A percentile compares a stretch with the other conserved stretches of the same genome.
phyloP scores from a whole-genome alignment of 2,797 vertebrate species.

The Tauraco hartlaubi region DNA sequence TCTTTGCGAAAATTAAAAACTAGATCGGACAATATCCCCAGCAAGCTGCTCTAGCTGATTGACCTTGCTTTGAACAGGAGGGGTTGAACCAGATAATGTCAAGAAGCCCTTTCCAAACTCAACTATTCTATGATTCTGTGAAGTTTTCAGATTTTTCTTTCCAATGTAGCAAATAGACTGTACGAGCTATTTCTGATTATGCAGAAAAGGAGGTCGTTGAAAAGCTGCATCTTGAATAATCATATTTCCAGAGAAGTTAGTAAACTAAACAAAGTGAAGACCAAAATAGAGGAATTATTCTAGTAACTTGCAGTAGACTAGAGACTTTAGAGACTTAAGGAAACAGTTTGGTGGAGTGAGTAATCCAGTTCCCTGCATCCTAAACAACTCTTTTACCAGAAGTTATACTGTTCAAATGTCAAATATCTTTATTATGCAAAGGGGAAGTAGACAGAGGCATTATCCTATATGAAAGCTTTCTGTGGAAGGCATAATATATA shows the following conservation, averaged over 20 bases:
- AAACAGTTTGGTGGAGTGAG: not conserved
- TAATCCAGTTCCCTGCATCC: not conserved
- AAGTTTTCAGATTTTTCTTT: not conserved
- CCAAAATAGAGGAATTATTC: not conserved
- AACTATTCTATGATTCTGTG: not conserved
- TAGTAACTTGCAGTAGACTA: not conserved
- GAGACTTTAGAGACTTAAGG: not conserved
- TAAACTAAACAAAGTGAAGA: not conserved
- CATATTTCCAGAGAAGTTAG: not conserved
- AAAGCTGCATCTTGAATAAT: not conserved
- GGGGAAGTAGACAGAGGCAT: not conserved
- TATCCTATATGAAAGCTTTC: not conserved
- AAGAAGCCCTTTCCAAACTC: not conserved
- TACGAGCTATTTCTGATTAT: not conserved
- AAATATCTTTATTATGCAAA: not conserved
- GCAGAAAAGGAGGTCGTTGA: not conserved
- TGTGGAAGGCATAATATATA: not conserved
- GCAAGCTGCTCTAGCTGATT: not conserved
- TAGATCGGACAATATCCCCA: not conserved
- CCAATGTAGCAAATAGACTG: not conserved
- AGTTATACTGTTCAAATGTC: not conserved
- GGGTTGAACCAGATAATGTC: not conserved
- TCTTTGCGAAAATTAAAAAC: not conserved
- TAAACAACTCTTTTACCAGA: not conserved
- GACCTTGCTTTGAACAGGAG: not conserved